Evolutionary conservation across 2,888 invertebrate genomes (phyloP).

Genomic region (Macrosoma leucophasiata): DNA sequence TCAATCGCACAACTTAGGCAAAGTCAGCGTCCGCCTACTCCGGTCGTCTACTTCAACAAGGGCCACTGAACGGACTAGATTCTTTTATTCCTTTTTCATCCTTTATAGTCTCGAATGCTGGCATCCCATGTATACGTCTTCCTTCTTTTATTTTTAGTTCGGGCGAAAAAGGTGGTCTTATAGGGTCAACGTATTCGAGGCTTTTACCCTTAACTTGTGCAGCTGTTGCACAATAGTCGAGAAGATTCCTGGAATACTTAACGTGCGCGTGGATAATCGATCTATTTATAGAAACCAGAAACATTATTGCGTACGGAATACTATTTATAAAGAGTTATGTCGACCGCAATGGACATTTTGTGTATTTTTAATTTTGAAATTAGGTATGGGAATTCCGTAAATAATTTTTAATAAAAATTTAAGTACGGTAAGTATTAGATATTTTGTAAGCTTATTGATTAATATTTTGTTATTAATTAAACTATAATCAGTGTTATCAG

Average conservation of each 20-base stretch:
- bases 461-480: too few relatives aligned
- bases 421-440: too few relatives aligned
- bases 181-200: constrained; percentile 63
- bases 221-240: constrained; percentile 70
- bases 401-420: too few relatives aligned
- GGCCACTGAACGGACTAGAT: constrained; percentile 58
- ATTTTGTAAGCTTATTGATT: too few relatives aligned
- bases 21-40: constrained; percentile 32
- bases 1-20: constrained; percentile 36
- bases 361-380: too few relatives aligned
- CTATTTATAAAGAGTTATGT: too few relatives aligned
- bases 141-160: constrained; percentile 67
- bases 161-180: constrained; percentile 58
- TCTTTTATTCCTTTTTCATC: constrained; percentile 53
- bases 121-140: constrained; percentile 53
- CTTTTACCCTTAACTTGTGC: constrained; percentile 56
- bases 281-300: constrained; percentile 29
- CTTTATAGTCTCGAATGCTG: constrained; percentile 55
- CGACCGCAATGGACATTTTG: too few relatives aligned
- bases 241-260: constrained; percentile 51
- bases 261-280: constrained; percentile 39
- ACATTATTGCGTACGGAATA: too few relatives aligned
- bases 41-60: constrained; percentile 35
- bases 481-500: too few relatives aligned
- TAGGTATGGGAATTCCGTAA: too few relatives aligned